Base-by-base conservation (phyloP, 2,797 vertebrate species). In the Hafferia zeledoni region DNA sequence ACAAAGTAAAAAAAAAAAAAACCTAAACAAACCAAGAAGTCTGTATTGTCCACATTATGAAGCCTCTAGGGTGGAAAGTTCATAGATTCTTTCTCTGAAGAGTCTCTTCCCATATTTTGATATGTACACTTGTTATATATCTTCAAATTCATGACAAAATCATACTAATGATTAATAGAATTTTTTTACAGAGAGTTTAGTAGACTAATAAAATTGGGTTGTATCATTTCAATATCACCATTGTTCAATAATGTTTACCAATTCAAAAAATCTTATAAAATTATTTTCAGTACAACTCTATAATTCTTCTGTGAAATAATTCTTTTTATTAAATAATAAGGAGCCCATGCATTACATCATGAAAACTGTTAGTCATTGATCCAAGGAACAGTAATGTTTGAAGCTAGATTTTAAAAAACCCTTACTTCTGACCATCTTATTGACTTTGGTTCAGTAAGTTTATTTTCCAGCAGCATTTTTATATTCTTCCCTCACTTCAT, bases 381-480 rank as follows among this genome's bases (percentile, higher is more conserved):
- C 60, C 63, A 43, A 49, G 11, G 64, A 49, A 94, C 94, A 83
- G 28, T 69, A 94, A 90, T 67, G 19, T 83, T 27, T 63, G 41
- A 95, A 95, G 69, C 65, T 46, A 94, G 33, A 90, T 39, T 91
- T 95, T 25, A 41, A 77, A 83, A 94, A 89, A 57, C 61, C 0
- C 4, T 20, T 89, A n/a, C 28, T 89, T 93, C 43, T 87, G 70
- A 95, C 57, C 18, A 85, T 57, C 31, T 65, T 44, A 60, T 90
- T 87, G 90, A 72, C 52, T 92, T 27, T 69, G 79, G 43, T 93
- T 95, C 82, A 94, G 30, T 76, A 93, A 82, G 57, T 91, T 91
- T 95, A 86, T 88, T 95, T 96, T 95, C 95, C 82, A 94, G 37
- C 68, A 81, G 50, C 65, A 89, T 75, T 35, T 90, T 75, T 59